Evolutionary conservation across 2,797 vertebrate genomes (phyloP).

Genomic region (Ptychobarbus kaznakovi): DNA sequence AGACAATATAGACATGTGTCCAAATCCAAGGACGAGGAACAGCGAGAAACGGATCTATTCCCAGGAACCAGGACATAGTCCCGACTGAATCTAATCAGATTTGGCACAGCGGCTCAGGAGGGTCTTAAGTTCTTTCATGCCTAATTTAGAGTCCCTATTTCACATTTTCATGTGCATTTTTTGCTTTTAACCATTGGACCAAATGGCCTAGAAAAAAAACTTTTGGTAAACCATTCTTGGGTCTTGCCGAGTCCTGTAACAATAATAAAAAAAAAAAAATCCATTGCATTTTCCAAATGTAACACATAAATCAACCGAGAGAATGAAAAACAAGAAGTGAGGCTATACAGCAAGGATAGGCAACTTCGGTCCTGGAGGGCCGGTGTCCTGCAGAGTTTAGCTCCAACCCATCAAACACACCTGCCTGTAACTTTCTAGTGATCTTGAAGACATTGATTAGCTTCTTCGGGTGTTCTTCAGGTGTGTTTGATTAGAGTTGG

Average conservation of each 20-base stretch:
- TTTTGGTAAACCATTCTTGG: not conserved
- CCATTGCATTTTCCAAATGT: not conserved
- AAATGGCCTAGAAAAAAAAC: not conserved
- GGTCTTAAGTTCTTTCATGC: not conserved
- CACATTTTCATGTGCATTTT: conserved; percentile 7
- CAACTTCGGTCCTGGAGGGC: too few species aligned
- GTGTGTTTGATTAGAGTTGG: too few species aligned
- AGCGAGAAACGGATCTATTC: not conserved
- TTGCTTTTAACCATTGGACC: not conserved
- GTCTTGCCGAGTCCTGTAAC: not conserved
- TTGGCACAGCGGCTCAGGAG: not conserved
- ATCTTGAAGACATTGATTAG: too few species aligned
- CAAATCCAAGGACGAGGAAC: not conserved
- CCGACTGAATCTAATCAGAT: not conserved
- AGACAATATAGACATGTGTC: conserved; percentile 26
- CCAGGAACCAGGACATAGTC: not conserved
- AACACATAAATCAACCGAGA: not conserved
- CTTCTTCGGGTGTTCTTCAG: too few species aligned
- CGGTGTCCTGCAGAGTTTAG: too few species aligned
- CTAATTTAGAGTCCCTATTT: conserved; percentile 6
- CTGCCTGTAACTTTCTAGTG: too few species aligned
- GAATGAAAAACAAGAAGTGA: not conserved
- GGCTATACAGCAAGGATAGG: not conserved
- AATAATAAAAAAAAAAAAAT: not conserved
- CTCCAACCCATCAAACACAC: too few species aligned